Base-by-base conservation (phyloP, 2,797 vertebrate genomes). In the Chromobotia macracanthus region DNA sequence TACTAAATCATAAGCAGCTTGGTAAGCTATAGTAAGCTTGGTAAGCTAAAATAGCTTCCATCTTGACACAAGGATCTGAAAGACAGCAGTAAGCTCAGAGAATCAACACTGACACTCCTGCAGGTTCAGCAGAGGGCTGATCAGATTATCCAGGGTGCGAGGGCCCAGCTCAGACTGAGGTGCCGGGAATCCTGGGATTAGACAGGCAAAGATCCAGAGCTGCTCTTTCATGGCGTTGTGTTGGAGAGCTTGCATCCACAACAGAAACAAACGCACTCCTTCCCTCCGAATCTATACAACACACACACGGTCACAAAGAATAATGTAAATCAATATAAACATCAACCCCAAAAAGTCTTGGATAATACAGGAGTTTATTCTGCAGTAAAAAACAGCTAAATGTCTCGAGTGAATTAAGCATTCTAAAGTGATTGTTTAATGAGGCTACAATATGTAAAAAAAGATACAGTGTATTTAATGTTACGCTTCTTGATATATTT, bases 211-310 rank as follows among this genome's bases (percentile, higher is more conserved):
- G 91, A 99, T 97, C 90, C 96, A 97, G 76, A 99, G 94, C 84
- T 99, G 97, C 88, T 99, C 98, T 70, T 89, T 94, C 87, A 95
- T 94, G 11, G 97, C 97, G 68, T 98, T 96, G 87, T 91, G 95
- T 81, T 99, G 98, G 84, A 99, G 91, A 6, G 97, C 96, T 94
- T 99, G 97, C 90, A 99, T 94, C 98, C 98, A 99, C 81, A 99
- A 85, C 86, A 99, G 91, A 90, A 99, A 99, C 86, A 99, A 91
- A 73, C 98, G 96, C 75, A 99, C 94, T 1, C 98, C 98, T 90
- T 99, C 98, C 84, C 97, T 95, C 8, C 97, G 96, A 85, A 99
- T 99, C 98, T 99, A 68, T 31, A 53, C 10, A 50, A 11, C 28
- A 72, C n/a, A 80, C 63, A 80, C 53, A 56, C n/a, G n/a, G n/a